Base-by-base conservation (phyloP, 2,888 invertebrate species). In the Caenorhabditis panamensis region DNA sequence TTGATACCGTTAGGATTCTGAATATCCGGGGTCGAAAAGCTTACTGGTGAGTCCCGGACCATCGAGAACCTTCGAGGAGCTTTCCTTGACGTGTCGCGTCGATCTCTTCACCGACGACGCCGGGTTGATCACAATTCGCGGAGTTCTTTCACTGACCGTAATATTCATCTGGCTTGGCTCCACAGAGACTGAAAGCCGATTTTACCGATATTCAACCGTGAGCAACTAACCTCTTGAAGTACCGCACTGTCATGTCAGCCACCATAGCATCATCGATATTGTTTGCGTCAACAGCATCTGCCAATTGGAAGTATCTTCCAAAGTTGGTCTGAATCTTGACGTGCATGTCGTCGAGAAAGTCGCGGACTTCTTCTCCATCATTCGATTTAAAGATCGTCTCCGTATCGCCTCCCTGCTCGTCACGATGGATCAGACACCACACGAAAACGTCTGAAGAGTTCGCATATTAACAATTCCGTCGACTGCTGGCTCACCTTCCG, bases 11-110 rank as follows among this genome's bases (percentile, higher is more conserved):
- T n/a, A n/a, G n/a, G n/a, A n/a, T n/a, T n/a, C n/a, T n/a, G n/a
- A n/a, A n/a, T n/a, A n/a, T n/a, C n/a, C n/a, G n/a, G n/a, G n/a
- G n/a, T n/a, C n/a, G n/a, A n/a, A n/a, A n/a, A n/a, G n/a, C n/a
- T n/a, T n/a, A n/a, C n/a, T 81, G 20, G 72, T 72, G 16, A 81
- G 93, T 88, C 96, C 96, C 47, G 99, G 99, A 31, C 98, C 99
- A 93, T 99, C 99, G 47, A 99, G 93, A 90, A 99, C 97, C 89
- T 96, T 94, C 91, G 97, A 97, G 11, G 98, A 96, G 26, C 95
- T 94, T 90, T 95, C 95, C 0, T 97, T 96, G 91, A 98, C 96
- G 90, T 96, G 95, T 89, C 98, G 94, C 18, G 94, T 93, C 9
- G 94, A 93, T 86, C 94, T 94, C 91, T 95, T 95, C 26, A 84